Percentiles rank a stretch among this genome's conserved stretches.
Conservation (phyloP, 2,113 vertebrate species). For the Sinocyclocheilus grahami region DNA sequence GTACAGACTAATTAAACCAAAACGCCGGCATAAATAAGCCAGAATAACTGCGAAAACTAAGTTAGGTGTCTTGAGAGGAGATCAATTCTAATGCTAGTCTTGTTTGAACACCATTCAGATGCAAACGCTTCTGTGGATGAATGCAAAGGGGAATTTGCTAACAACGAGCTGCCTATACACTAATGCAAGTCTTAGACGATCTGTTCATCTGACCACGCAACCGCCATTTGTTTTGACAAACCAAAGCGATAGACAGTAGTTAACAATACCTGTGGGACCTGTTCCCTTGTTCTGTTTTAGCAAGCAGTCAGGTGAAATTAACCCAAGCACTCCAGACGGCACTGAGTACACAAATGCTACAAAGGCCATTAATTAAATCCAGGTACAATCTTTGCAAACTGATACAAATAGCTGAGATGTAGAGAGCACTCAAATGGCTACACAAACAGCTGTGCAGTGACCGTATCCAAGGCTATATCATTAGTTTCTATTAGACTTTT, state of each 20-base stretch:
- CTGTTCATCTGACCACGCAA: constrained; percentile 21
- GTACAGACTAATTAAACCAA: constrained; percentile 24
- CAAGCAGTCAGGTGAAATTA: constrained; percentile 33
- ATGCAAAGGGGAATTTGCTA: constrained; percentile 44
- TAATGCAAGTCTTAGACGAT: not conserved
- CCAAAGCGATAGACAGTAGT: constrained; percentile 40
- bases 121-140: constrained; percentile 41
- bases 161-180: constrained; percentile 1
- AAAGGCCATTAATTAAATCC: constrained; percentile 38
- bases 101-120: constrained; percentile 40
- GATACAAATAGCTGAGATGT: constrained; percentile 10
- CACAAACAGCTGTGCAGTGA: not conserved
- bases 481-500: constrained; percentile 36
- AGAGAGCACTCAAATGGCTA: constrained; percentile 25
- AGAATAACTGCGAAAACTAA: constrained; percentile 42
- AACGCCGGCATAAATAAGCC: constrained; percentile 9
- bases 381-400: constrained; percentile 32
- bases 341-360: constrained; percentile 20
- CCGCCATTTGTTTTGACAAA: constrained; percentile 37
- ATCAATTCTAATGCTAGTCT: constrained; percentile 48
- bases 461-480: constrained; percentile 27
- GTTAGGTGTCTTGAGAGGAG: constrained; percentile 30
- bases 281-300: constrained; percentile 28
- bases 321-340: not conserved
- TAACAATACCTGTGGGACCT: constrained; percentile 31